A percentile compares a stretch with the other conserved stretches of the same genome.
phyloP scores from a whole-genome alignment of 1,140 invertebrate species.

The Euschistus heros region DNA sequence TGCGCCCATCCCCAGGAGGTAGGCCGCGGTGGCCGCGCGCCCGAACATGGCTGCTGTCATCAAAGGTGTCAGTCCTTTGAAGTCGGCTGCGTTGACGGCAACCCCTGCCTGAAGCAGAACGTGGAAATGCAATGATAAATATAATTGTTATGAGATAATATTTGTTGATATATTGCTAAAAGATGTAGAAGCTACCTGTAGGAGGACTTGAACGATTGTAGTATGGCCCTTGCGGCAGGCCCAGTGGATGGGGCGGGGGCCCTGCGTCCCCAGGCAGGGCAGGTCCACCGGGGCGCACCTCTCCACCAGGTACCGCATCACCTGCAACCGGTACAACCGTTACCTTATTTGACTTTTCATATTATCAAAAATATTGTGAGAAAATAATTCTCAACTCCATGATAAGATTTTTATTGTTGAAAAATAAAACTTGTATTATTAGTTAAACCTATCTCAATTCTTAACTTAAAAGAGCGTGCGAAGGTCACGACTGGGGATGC shows the following conservation, averaged over 20 bases:
- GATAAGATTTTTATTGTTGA: too few relatives aligned
- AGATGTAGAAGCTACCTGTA: constrained; percentile 43
- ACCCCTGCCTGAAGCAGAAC: constrained; percentile 53
- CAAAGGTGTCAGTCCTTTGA: constrained; percentile 79
- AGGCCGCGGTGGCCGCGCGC: constrained; percentile 75
- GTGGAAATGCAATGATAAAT: too few relatives aligned
- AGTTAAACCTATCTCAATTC: too few relatives aligned
- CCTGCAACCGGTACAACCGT: constrained; percentile 31
- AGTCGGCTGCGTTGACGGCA: constrained; percentile 76
- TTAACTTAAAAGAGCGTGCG: too few relatives aligned
- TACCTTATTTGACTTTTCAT: too few relatives aligned
- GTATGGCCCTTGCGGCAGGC: constrained; percentile 78
- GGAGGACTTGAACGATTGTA: constrained; percentile 67
- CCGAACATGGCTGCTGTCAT: constrained; percentile 91
- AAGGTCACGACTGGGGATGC: too few relatives aligned
- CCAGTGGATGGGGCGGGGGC: constrained; percentile 84
- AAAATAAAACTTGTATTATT: too few relatives aligned
- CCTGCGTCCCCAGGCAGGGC: constrained; percentile 75
- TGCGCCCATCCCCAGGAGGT: constrained; percentile 76
- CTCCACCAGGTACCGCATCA: constrained; percentile 75
- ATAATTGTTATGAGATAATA: too few relatives aligned
- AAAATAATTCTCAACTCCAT: too few relatives aligned
- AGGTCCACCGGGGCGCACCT: constrained; percentile 70
- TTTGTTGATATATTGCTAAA: too few relatives aligned
- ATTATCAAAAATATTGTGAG: too few relatives aligned